Percentiles rank a stretch among this genome's conserved stretches.
These are phyloP conservation scores for Verasper variegatus DNA, from an alignment of 2,113 vertebrate species.

Conservation along the genomic window DNA sequence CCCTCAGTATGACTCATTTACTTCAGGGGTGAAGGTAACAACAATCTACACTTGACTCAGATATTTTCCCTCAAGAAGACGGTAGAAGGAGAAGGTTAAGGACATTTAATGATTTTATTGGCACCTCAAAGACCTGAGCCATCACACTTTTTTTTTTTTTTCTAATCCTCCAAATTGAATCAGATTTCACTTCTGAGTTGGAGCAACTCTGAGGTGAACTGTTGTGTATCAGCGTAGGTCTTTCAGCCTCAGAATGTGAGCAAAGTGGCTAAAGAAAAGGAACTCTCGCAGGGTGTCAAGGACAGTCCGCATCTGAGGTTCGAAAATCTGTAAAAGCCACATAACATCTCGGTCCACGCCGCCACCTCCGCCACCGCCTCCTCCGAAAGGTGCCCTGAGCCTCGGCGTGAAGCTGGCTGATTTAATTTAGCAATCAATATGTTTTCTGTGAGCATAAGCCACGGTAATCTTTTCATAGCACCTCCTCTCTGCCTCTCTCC, in stretches of 20 bases:
- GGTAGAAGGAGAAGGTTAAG: slow-evolving; percentile 14
- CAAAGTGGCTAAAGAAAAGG: slow-evolving; percentile 28
- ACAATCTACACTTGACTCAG: neutral
- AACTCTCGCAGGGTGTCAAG: slow-evolving; percentile 62
- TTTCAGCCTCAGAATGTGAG: slow-evolving; percentile 4
- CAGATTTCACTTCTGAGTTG: neutral
- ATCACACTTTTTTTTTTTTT: neutral
- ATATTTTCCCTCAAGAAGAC: slow-evolving; percentile 1
- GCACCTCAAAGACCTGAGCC: neutral
- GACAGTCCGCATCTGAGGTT: slow-evolving; percentile 51
- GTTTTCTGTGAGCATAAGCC: slow-evolving; percentile 74
- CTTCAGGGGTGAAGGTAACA: neutral
- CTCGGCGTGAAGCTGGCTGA: slow-evolving; percentile 57
- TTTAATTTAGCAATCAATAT: slow-evolving; percentile 81
- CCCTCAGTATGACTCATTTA: too few species aligned
- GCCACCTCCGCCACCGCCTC: neutral
- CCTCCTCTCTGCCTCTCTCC: slow-evolving; percentile 55
- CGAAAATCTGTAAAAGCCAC: slow-evolving; percentile 69
- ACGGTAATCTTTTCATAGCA: slow-evolving; percentile 76
- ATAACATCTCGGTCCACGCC: slow-evolving; percentile 43
- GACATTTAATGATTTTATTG: slow-evolving; percentile 13
- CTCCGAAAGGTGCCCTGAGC: slow-evolving; percentile 47
- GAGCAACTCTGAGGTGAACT: neutral
- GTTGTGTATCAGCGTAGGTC: neutral
- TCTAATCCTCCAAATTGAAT: neutral